Evolutionary conservation across 2,888 invertebrate species (phyloP), one percentile per base, ranked within the genome.

Genomic region (Eilema caniola): DNA sequence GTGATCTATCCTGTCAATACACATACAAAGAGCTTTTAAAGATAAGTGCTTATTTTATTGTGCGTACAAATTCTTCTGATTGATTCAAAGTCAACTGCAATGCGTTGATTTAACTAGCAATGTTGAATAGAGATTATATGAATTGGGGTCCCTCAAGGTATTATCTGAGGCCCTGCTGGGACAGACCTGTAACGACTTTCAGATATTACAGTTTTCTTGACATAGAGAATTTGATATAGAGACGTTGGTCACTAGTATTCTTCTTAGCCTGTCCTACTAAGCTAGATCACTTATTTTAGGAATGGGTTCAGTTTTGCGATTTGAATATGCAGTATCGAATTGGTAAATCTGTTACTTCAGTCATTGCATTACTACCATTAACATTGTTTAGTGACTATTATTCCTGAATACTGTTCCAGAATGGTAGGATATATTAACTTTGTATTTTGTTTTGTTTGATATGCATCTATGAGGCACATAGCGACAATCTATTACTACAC

Each of bases 381-480:
- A 33, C 31, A 7, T 7, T 37, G 12, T 12, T 37, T 41, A 16
- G 16, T 14, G 3, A 41, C 41, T 41, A 10, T 4, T 16, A 0
- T 41, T 41, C 41, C 16, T 41, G 16, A 41, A 41, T 41, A 3
- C 1, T 16, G 41, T 41, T 41, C 4, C 41, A 11, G 16, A 4
- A 14, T 41, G 47, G n/a, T 23, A 10, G 33, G 16, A 53, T n/a
- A n/a, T 59, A 11, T 24, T 23, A 2, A 57, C 10, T 12, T 57
- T 24, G 23, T 57, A 60, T 60, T 12, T 25, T 23, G n/a, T 33
- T 2, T 14, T 53, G 37, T 25, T 61, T 56, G 33, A 12, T 64
- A 56, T 71, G 64, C 78, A 66, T 78, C 81, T 60, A 53, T 70
- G 83, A 81, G 71, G 83, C 62, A 53, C 37, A 56, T 25, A 63